These are phyloP conservation scores for Panzeria rudis DNA, from an alignment of 2,888 invertebrate genomes.

Conservation along the genomic window DNA sequence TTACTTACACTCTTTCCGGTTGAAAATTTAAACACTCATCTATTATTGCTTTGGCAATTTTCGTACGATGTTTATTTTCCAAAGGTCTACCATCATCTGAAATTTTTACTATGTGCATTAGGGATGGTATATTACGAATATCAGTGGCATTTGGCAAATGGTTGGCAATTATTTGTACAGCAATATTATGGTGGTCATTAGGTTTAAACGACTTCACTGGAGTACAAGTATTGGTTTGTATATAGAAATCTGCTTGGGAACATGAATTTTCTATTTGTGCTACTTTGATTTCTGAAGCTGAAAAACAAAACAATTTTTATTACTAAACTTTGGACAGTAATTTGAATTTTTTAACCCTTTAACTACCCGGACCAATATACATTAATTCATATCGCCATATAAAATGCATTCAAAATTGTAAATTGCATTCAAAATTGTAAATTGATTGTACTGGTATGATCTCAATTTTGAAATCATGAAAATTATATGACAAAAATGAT, in stretches of 20 bases:
- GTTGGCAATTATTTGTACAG: background rate
- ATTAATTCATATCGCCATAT: too few species aligned
- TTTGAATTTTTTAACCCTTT: too few species aligned
- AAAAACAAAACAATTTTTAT: background rate
- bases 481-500: too few species aligned
- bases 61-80: conserved; percentile 55
- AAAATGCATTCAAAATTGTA: too few species aligned
- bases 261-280: background rate
- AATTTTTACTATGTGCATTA: conserved; percentile 33
- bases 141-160: conserved; percentile 54
- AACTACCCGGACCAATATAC: too few species aligned
- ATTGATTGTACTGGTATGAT: too few species aligned
- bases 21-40: conserved; percentile 51
- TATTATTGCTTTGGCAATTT: conserved; percentile 54
- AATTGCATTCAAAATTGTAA: too few species aligned
- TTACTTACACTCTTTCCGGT: conserved; percentile 53
- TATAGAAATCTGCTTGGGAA: background rate
- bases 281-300: background rate
- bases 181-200: background rate
- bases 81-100: conserved; percentile 43
- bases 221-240: background rate
- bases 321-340: too few species aligned
- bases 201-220: background rate
- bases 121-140: conserved; percentile 51
- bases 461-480: too few species aligned